Evolutionary conservation across 2,888 invertebrate genomes (phyloP).

Genomic region (Hypolimnas misippus): DNA sequence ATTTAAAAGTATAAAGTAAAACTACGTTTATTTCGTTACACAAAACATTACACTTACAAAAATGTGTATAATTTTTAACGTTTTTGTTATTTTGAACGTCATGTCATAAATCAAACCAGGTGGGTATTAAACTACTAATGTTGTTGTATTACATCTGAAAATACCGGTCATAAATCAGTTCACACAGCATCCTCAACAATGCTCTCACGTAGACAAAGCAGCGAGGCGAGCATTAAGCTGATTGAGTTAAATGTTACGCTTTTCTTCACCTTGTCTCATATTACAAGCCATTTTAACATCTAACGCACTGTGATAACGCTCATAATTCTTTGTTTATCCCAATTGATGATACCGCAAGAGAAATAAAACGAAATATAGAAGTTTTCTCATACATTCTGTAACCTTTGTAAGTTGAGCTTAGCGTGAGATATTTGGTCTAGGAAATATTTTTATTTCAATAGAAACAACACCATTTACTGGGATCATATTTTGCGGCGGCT

Average conservation of each 20-base stretch:
- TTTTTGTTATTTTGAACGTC: background rate
- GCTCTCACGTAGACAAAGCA: constrained; percentile 39
- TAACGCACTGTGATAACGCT: background rate
- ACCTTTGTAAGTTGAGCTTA: constrained; percentile 26
- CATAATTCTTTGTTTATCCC: background rate
- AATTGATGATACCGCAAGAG: background rate
- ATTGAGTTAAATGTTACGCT: constrained; percentile 44
- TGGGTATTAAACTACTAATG: constrained; percentile 17
- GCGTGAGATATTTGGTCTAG: constrained; percentile 25
- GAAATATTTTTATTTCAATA: constrained; percentile 14
- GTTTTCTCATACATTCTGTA: constrained; percentile 22
- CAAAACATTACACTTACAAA: background rate
- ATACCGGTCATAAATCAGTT: constrained; percentile 30
- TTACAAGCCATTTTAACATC: constrained; percentile 11
- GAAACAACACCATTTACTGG: constrained; percentile 1
- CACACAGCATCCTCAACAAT: constrained; percentile 23
- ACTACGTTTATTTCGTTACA: background rate
- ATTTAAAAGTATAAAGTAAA: no score
- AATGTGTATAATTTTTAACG: background rate
- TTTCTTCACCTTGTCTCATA: constrained; percentile 23
- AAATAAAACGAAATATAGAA: constrained; percentile 26
- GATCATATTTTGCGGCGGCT: constrained; percentile 5
- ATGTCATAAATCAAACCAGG: background rate
- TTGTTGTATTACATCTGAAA: constrained; percentile 15
- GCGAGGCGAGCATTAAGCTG: constrained; percentile 39